Evolutionary conservation across 1,140 invertebrate genomes (phyloP), one percentile per base, ranked within the genome.

Genomic region (Telenomus remus): DNA sequence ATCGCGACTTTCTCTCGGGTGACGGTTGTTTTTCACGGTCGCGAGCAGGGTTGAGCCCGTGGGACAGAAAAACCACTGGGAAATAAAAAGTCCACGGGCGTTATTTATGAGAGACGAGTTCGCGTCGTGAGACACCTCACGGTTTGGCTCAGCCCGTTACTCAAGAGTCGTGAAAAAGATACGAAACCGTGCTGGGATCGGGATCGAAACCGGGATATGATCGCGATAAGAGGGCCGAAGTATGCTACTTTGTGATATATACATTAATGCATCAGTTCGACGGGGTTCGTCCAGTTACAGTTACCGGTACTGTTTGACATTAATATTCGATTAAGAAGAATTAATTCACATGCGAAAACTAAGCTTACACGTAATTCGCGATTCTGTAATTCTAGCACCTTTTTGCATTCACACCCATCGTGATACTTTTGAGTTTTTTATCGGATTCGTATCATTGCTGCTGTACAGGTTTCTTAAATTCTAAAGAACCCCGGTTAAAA

Each of bases 261-360:
- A 69, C 73, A 79, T 79, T 76, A 79, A 79, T 79, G 73, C 73
- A 79, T 73, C 70, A 74, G 73, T 73, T 68, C 59, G 55, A 66
- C 15, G 53, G 73, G 50, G 51, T 73, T 70, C 49, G 73, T 59
- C 65, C 69, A 53, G 57, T 70, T 79, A 76, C 73, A 76, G 78
- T 79, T 79, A 79, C 51, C 55, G 51, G 65, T 79, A 79, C 78
- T 70, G 73, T 73, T 79, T 76, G 56, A 13, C 78, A 76, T 79
- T 76, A 79, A 79, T 73, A 76, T 79, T 69, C 61, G 65, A 79
- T 79, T 56, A 65, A 71, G 51, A 35, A 57, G n/a, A 42, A 65
- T 68, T 64, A 61, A 61, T 39, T 47, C n/a, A 53, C 34, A 66
- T 47, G 49, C 42, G 46, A 49, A 61, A 27, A 9, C 34, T 35